Evolutionary conservation across 2,888 invertebrate species (phyloP).

Genomic region (Amblyteles armatorius): DNA sequence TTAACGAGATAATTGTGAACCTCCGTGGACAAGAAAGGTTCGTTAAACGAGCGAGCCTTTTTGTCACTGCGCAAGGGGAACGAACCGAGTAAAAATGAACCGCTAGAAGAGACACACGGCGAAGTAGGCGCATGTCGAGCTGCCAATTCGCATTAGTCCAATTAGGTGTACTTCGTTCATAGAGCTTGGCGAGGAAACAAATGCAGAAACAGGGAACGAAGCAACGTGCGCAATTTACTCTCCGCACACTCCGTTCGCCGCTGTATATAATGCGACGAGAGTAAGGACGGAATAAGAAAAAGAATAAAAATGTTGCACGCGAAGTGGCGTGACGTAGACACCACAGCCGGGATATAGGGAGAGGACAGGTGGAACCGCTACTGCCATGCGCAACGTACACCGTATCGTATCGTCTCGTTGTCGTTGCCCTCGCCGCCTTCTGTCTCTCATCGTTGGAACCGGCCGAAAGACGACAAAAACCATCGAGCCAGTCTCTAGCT

Average conservation of each 20-base stretch:
- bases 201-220: conserved; percentile 5
- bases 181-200: conserved; percentile 23
- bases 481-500: conserved; percentile 68
- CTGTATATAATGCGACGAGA: conserved; percentile 59
- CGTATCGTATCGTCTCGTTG: conserved; percentile 44
- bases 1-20: too few relatives aligned
- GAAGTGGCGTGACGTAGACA: conserved; percentile 60
- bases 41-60: not conserved
- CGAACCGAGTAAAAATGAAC: not conserved
- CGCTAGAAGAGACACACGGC: conserved; percentile 37
- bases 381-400: conserved; percentile 45
- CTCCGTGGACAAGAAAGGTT: not conserved
- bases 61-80: not conserved
- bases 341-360: conserved; percentile 41
- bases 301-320: conserved; percentile 55
- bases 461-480: conserved; percentile 66
- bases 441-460: conserved; percentile 34
- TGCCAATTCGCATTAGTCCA: conserved; percentile 59
- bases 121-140: conserved; percentile 60
- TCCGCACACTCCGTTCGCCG: conserved; percentile 3
- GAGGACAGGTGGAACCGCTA: conserved; percentile 75
- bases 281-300: conserved; percentile 65
- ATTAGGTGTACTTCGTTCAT: conserved; percentile 57
- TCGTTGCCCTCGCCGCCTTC: conserved; percentile 47
- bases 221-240: not conserved